Base-by-base conservation (phyloP, 2,797 vertebrate species). In the Manis crassicaudata region DNA sequence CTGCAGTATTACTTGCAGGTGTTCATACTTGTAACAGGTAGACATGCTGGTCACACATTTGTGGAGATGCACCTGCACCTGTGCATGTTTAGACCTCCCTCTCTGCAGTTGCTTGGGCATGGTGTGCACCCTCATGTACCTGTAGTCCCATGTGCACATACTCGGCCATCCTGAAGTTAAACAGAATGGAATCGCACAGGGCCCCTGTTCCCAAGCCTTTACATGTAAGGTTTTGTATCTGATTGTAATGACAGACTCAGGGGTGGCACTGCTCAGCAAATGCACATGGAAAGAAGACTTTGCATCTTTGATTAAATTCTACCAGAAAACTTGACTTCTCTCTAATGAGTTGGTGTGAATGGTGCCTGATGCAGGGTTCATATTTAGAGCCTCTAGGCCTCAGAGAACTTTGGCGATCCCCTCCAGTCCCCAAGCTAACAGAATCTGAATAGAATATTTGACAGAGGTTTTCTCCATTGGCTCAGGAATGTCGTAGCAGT, bases 281-380 rank as follows among this genome's bases (percentile, higher is more conserved):
- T 27, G 13, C 37, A 23, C 2, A 4, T 50, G 40, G 40, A 87
- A 85, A 65, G 23, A 94, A 80, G 81, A 32, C 6, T 77, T 43
- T 18, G 25, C 46, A 62, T 58, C 75, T 89, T 70, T 91, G 79
- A 50, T 73, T 83, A 93, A 37, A 56, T 95, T 90, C 52, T 85
- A 7, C 35, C 77, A 8, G 27, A 37, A 81, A 96, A 72, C 29
- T 62, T 37, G 86, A 4, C 35, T 11, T 65, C 18, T 68, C 32
- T 83, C 6, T 25, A 14, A 3, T 83, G 79, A 63, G 21, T 29
- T 86, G 1, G 43, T 67, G n/a, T 52, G 76, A 62, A 63, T 13
- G 2, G 6, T 43, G 72, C 7, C 40, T 76, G 37, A 79, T 16
- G 40, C n/a, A 52, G 73, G 18, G 54, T 46, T 83, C 1, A 11